Evolutionary conservation across 2,888 invertebrate genomes (phyloP).

Genomic region (Sesamia inferens): DNA sequence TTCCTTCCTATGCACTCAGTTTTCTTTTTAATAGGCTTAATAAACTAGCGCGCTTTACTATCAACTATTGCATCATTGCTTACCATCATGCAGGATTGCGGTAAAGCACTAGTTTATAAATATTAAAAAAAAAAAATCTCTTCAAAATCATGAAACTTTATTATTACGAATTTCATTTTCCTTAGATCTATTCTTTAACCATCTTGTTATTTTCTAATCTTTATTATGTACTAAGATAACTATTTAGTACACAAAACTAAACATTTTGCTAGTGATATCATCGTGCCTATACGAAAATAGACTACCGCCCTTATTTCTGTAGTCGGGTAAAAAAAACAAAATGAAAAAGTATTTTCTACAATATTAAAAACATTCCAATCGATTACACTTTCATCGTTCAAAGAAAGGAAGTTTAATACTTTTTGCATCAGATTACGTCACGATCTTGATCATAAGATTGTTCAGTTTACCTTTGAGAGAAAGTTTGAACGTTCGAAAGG

Average conservation of each 20-base stretch:
- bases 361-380: conserved; percentile 31
- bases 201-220: neutral
- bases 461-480: conserved; percentile 54
- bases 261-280: neutral
- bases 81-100: too few species aligned
- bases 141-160: conserved; percentile 2
- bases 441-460: conserved; percentile 46
- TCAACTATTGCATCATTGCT: too few species aligned
- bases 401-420: conserved; percentile 62
- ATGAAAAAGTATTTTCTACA: neutral
- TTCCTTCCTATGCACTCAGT: too few species aligned
- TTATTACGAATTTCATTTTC: neutral
- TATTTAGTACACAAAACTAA: conserved; percentile 1
- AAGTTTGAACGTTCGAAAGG: conserved; percentile 48
- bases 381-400: conserved; percentile 54
- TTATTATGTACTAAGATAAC: neutral
- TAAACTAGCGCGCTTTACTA: too few species aligned
- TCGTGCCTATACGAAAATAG: neutral
- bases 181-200: neutral
- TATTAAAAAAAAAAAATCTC: neutral
- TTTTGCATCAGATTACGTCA: conserved; percentile 61
- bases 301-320: too few species aligned
- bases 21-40: too few species aligned
- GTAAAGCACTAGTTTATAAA: too few species aligned
- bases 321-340: neutral